Base-by-base conservation (phyloP, 1,140 invertebrate species). In the Eueides isabella region DNA sequence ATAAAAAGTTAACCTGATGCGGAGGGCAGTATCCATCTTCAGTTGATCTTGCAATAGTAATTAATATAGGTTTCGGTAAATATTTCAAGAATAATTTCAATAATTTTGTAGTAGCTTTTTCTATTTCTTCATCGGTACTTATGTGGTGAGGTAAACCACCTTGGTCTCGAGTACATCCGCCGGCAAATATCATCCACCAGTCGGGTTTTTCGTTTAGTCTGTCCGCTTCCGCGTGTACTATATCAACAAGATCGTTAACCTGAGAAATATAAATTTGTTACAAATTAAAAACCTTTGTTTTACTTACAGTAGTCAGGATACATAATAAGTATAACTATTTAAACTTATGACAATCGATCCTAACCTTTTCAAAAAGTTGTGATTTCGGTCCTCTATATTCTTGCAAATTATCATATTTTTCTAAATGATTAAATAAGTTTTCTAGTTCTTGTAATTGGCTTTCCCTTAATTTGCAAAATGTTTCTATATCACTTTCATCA, bases 21-120 rank as follows among this genome's bases (percentile, higher is more conserved):
- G 82, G 67, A 2, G 98, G 98, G 85, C 97, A 98, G 85, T 98
- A 98, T 69, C 98, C 97, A 83, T 98, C 98, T n/a, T 96, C 94
- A 66, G 96, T 96, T 0, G 97, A 98, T 84, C 96, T 94, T 0
- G 97, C 95, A 67, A 98, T 95, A 0, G 97, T 98, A 7, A 98
- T 94, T 5, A 97, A 91, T 0, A 95, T 95, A 5, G 98, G 97
- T 38, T 93, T 88, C 0, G 96, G 95, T 2, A 98, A 84, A 35
- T 90, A 85, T n/a, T 93, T 82, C 7, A 98, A 83, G 64, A 98
- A 95, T 11, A 88, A 86, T 71, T 94, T 88, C 74, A 97, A 94
- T 68, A 94, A 82, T 38, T 84, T 87, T 6, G 88, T 86, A 70
- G 97, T 95, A 65, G 96, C 94, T 11, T 93, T 87, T 66, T 94